Evolutionary conservation across 1,140 invertebrate genomes (phyloP).

Genomic region (Caenorhabditis remanei): DNA sequence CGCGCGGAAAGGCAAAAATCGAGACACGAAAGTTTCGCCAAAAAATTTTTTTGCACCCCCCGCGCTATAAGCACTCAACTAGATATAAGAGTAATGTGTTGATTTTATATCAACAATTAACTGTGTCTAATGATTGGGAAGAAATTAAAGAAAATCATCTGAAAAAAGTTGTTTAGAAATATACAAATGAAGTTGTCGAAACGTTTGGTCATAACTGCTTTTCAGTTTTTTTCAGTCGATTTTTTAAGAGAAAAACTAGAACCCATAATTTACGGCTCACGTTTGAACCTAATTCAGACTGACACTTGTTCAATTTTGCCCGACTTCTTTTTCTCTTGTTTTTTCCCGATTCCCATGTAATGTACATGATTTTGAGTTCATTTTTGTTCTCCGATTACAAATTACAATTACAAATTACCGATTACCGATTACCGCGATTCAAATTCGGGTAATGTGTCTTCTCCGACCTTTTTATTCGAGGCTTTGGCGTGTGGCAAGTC

Average conservation of each 20-base stretch:
- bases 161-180: too few relatives aligned
- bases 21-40: too few relatives aligned
- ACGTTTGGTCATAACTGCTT: too few relatives aligned
- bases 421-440: conserved; percentile 37
- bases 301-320: conserved; percentile 10
- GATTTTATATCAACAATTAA: too few relatives aligned
- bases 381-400: conserved; percentile 49
- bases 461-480: not conserved
- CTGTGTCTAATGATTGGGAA: too few relatives aligned
- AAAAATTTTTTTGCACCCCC: not conserved
- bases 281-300: conserved; percentile 1
- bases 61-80: conserved; percentile 26
- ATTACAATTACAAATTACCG: too few relatives aligned
- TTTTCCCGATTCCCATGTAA: too few relatives aligned
- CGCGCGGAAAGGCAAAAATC: conserved; percentile 29
- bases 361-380: not conserved
- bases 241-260: not conserved
- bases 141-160: too few relatives aligned
- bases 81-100: conserved; percentile 33
- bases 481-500: conserved; percentile 31
- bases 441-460: conserved; percentile 45
- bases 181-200: too few relatives aligned
- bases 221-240: too few relatives aligned
- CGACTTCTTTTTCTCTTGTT: too few relatives aligned
- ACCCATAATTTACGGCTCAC: conserved; percentile 4